Percentiles rank a stretch among this genome's conserved stretches.
phyloP scores from a whole-genome alignment of 1,140 invertebrate genomes.

The Drosophila sturtevanti region DNA sequence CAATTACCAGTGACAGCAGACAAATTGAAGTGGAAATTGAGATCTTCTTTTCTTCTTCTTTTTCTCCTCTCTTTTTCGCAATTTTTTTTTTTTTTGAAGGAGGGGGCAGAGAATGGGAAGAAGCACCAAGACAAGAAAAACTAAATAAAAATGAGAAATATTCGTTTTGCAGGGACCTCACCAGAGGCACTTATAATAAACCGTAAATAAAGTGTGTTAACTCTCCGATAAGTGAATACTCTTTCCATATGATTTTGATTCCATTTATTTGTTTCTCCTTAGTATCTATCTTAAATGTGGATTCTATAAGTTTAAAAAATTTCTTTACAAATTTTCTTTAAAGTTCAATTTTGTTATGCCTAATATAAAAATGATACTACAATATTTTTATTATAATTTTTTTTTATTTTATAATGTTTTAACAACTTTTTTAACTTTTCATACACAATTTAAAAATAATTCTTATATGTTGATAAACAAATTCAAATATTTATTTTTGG shows the following conservation, averaged over 20 bases:
- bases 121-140: slow-evolving; percentile 36
- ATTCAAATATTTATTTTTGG: no score
- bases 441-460: no score
- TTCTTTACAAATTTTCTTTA: no score
- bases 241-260: not conserved
- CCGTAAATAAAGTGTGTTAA: not conserved
- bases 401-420: no score
- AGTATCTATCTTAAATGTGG: no score
- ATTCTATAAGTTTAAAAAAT: no score
- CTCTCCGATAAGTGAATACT: not conserved
- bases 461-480: no score
- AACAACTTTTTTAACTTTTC: no score
- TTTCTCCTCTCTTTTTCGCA: not conserved
- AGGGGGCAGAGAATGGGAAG: slow-evolving; percentile 24
- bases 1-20: slow-evolving; percentile 82
- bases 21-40: slow-evolving; percentile 83
- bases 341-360: no score
- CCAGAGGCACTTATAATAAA: slow-evolving; percentile 21
- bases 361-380: no score
- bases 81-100: slow-evolving; percentile 31
- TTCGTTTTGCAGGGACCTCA: slow-evolving; percentile 21
- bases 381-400: no score
- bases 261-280: no score
- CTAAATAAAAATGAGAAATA: slow-evolving; percentile 75
- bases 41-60: slow-evolving; percentile 62